phyloP scores from a whole-genome alignment of 2,113 vertebrate genomes.

The Albula goreensis region DNA sequence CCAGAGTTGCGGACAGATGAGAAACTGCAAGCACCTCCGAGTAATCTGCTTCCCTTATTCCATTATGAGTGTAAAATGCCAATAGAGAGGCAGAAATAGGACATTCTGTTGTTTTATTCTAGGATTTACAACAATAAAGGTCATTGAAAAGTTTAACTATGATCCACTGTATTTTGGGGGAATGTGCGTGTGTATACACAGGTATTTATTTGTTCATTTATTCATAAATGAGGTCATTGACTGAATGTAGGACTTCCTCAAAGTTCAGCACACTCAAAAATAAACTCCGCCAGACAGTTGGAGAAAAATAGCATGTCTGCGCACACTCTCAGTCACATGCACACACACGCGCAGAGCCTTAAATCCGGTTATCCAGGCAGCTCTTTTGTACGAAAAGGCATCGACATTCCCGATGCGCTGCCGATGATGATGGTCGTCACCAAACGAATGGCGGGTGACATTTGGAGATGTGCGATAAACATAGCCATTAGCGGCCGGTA shows the following conservation, averaged over 20 bases:
- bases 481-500: conserved; percentile 55
- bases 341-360: neutral
- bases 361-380: neutral
- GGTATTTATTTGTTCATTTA: neutral
- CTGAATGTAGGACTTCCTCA: neutral
- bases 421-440: conserved; percentile 14
- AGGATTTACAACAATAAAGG: too few species aligned
- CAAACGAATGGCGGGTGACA: conserved; percentile 37
- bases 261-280: neutral
- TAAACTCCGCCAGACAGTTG: neutral
- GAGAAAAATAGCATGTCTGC: neutral
- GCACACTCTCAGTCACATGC: neutral
- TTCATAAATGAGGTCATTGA: neutral
- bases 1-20: neutral
- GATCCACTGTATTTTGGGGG: too few species aligned
- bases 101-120: too few species aligned
- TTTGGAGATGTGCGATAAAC: conserved; percentile 51
- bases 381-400: neutral
- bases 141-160: too few species aligned
- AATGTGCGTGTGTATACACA: neutral
- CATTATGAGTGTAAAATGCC: too few species aligned
- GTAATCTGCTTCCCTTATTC: too few species aligned
- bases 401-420: conserved; percentile 40
- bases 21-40: neutral
- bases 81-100: too few species aligned